A percentile compares a stretch with the other conserved stretches of the same genome.
Evolutionary conservation across 2,888 invertebrate species (phyloP).

Genomic region (Nasonovia ribisnigri): DNA sequence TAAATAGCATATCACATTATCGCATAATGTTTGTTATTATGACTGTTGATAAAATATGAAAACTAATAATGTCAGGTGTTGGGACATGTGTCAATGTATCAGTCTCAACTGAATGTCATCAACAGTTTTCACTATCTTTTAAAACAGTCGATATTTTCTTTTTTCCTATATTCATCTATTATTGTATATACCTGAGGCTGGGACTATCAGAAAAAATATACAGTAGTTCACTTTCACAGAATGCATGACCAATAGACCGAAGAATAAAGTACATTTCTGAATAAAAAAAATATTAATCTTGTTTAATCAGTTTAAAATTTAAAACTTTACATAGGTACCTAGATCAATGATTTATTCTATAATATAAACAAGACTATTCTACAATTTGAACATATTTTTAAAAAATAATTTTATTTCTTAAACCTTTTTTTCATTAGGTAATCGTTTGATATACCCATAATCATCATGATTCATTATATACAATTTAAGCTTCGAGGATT

Average conservation of each 20-base stretch:
- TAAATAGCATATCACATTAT: background rate
- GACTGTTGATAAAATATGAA: background rate
- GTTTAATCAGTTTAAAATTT: background rate
- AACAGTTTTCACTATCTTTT: conserved; percentile 45
- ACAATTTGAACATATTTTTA: background rate
- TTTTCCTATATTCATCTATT: conserved; percentile 28
- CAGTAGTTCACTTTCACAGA: conserved; percentile 55
- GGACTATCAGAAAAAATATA: background rate
- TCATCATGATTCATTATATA: background rate
- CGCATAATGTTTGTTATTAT: background rate
- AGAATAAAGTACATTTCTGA: conserved; percentile 27
- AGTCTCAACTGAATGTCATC: conserved; percentile 17
- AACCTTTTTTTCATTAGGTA: background rate
- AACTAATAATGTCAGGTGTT: background rate
- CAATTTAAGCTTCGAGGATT: background rate
- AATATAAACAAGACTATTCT: background rate
- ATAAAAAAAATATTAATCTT: background rate
- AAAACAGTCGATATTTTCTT: conserved; percentile 6
- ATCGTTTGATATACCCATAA: background rate
- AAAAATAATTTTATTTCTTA: background rate
- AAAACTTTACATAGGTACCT: background rate
- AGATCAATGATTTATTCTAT: background rate
- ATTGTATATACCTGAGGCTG: background rate
- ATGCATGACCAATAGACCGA: conserved; percentile 55
- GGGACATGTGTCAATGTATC: conserved; percentile 3